A percentile compares a stretch with the other conserved stretches of the same genome.
phyloP scores from a whole-genome alignment of 2,113 vertebrate species.

The Donacobius atricapilla region DNA sequence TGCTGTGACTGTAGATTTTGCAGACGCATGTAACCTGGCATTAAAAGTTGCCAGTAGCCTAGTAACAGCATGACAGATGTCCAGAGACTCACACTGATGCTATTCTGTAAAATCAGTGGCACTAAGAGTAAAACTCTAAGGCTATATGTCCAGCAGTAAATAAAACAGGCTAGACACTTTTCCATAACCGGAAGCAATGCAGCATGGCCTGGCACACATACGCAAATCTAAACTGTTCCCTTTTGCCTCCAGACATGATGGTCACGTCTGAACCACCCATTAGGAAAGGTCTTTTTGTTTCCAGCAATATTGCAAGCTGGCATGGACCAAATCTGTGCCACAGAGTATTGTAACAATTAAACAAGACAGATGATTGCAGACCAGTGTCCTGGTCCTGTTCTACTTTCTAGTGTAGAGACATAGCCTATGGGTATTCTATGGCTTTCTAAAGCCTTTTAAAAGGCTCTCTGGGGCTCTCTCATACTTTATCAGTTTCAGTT shows the following conservation, averaged over 20 bases:
- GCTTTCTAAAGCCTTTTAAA: not conserved
- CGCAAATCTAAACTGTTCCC: not conserved
- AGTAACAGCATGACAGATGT: not conserved
- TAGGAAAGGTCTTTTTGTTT: not conserved
- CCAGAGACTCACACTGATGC: not conserved
- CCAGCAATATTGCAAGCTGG: not conserved
- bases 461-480: not conserved
- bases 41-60: not conserved
- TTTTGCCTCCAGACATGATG: not conserved
- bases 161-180: not conserved
- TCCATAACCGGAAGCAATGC: not conserved
- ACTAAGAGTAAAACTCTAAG: not conserved
- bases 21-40: not conserved
- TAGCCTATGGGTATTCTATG: not conserved
- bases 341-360: not conserved
- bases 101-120: not conserved
- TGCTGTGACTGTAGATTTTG: not conserved
- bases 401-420: not conserved
- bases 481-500: not conserved
- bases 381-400: not conserved
- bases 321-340: not conserved
- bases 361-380: not conserved
- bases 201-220: not conserved
- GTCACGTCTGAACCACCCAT: not conserved
- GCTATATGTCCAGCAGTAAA: not conserved